Evolutionary conservation across 2,113 vertebrate species (phyloP).

Genomic region (Uropsilus gracilis): DNA sequence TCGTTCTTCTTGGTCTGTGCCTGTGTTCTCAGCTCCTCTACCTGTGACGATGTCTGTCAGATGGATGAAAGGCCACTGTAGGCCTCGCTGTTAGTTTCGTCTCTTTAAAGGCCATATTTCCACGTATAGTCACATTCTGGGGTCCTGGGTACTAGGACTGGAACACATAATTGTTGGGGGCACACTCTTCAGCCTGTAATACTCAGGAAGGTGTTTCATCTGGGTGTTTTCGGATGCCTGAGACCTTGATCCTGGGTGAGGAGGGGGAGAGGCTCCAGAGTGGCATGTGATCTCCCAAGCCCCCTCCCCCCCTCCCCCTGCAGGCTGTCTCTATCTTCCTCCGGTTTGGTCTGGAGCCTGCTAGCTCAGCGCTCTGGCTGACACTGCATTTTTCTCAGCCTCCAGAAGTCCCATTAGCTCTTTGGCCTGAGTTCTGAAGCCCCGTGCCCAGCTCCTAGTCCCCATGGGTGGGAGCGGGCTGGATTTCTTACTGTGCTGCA

Average conservation of each 20-base stretch:
- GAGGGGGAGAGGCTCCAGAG: background rate
- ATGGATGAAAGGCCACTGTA: too few relatives aligned
- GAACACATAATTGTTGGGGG: background rate
- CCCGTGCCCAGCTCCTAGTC: constrained; percentile 36
- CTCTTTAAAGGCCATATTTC: background rate
- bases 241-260: background rate
- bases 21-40: background rate
- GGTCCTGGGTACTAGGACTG: background rate
- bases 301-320: background rate
- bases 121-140: background rate
- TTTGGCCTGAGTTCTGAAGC: constrained; percentile 71
- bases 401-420: constrained; percentile 76
- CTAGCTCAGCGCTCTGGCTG: constrained; percentile 61
- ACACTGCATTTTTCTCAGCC: background rate
- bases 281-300: background rate
- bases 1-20: too few relatives aligned
- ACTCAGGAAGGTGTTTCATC: background rate
- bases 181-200: background rate
- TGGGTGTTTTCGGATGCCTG: background rate
- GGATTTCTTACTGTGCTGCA: constrained; percentile 54
- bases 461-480: background rate
- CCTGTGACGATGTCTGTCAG: background rate
- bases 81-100: background rate
- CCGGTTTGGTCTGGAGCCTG: constrained; percentile 21
- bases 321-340: background rate